phyloP scores from a whole-genome alignment of 1,140 invertebrate genomes.

The Popillia japonica region DNA sequence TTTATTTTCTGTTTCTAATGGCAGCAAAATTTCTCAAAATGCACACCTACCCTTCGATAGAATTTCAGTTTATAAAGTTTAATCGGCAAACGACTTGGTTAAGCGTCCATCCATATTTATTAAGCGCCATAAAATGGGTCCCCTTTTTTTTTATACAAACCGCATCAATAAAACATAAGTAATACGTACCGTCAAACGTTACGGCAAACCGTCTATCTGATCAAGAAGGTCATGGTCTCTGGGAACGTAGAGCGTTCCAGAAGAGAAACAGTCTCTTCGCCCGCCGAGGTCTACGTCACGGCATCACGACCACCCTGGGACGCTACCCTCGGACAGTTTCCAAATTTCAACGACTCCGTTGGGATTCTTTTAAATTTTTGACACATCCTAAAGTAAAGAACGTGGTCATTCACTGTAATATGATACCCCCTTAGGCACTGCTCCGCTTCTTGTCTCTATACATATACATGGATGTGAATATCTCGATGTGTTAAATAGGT shows the following conservation, averaged over 20 bases:
- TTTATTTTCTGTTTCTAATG: too few species aligned
- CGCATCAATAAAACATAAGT: slow-evolving; percentile 20
- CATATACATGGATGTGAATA: too few species aligned
- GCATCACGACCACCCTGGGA: slow-evolving; percentile 57
- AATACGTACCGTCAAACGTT: slow-evolving; percentile 23
- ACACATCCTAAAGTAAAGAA: slow-evolving; percentile 61
- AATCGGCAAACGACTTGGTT: not conserved
- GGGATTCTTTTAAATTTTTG: slow-evolving; percentile 62
- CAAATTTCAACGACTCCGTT: slow-evolving; percentile 59
- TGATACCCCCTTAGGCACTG: slow-evolving; percentile 51
- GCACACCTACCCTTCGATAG: too few species aligned
- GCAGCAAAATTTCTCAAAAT: too few species aligned
- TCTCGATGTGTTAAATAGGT: too few species aligned
- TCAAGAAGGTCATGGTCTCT: slow-evolving; percentile 32
- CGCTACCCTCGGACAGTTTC: slow-evolving; percentile 60
- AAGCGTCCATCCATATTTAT: not conserved
- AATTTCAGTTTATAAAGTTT: too few species aligned
- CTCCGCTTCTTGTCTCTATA: not conserved
- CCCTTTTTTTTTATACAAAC: not conserved
- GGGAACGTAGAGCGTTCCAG: not conserved
- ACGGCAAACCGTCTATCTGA: slow-evolving; percentile 13
- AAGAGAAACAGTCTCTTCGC: slow-evolving; percentile 40
- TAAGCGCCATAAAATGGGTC: not conserved
- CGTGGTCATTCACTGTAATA: slow-evolving; percentile 59
- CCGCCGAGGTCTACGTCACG: slow-evolving; percentile 36